Evolutionary conservation across 1,140 invertebrate species (phyloP).

Genomic region (Aphis craccivora): DNA sequence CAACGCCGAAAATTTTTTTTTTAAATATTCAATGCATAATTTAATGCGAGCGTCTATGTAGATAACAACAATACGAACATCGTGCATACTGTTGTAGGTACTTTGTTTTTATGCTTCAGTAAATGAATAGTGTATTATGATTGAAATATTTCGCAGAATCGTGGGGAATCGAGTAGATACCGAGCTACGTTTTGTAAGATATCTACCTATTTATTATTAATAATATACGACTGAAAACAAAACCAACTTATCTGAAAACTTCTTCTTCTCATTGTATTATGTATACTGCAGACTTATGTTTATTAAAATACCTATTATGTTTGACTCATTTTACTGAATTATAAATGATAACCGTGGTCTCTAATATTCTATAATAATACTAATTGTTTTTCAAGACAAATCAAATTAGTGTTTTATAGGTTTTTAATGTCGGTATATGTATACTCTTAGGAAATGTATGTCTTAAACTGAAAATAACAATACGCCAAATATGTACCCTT

Average conservation of each 20-base stretch:
- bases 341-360: neutral
- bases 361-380: neutral
- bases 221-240: neutral
- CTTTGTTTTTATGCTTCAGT: neutral
- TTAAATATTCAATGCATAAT: constrained; percentile 3
- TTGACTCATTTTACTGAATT: neutral
- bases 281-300: neutral
- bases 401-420: neutral
- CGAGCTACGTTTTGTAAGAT: neutral
- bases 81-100: neutral
- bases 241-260: neutral
- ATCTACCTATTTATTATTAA: neutral
- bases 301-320: neutral
- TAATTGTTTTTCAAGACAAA: neutral
- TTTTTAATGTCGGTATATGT: neutral
- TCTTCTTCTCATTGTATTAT: neutral
- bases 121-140: neutral
- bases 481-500: neutral
- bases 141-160: neutral
- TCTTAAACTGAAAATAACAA: neutral
- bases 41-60: neutral
- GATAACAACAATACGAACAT: neutral
- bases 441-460: neutral
- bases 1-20: neutral
- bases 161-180: neutral